These are phyloP conservation scores for Urocolius indicus DNA, from an alignment of 2,113 vertebrate species.

Conservation along the genomic window DNA sequence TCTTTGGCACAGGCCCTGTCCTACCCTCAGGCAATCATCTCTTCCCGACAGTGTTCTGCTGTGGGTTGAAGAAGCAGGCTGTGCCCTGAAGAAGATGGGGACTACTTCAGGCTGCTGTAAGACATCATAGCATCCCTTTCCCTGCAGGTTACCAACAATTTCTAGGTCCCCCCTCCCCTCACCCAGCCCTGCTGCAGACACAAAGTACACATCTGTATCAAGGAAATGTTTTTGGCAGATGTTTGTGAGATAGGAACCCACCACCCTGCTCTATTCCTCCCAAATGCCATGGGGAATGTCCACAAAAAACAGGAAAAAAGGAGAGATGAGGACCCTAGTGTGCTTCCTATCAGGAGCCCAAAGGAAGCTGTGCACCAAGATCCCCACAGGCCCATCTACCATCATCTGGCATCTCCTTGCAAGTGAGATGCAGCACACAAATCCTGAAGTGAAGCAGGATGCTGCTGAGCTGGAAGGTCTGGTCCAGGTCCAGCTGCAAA, in stretches of 20 bases:
- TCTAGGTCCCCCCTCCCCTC: rapidly evolving
- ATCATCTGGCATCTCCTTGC: rapidly evolving
- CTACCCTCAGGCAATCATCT: not conserved
- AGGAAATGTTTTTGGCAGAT: no score
- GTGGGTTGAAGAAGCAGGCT: not conserved
- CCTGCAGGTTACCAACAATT: not conserved
- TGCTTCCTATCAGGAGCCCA: not conserved
- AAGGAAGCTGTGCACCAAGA: not conserved
- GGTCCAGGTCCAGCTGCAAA: slow-evolving; percentile 85
- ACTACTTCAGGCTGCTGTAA: not conserved
- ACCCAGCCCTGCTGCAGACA: not conserved
- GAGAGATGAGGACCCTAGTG: not conserved
- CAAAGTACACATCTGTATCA: rapidly evolving
- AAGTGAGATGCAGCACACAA: not conserved
- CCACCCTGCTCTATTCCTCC: not conserved
- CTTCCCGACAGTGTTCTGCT: not conserved
- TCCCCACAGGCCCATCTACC: not conserved
- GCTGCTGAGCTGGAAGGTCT: slow-evolving; percentile 83
- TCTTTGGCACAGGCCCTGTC: not conserved
- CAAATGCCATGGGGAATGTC: rapidly evolving
- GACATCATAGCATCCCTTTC: not conserved
- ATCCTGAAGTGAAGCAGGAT: slow-evolving; percentile 89
- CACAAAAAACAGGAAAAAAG: not conserved
- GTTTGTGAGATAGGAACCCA: not conserved
- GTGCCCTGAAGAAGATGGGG: not conserved